Percentiles rank a stretch among this genome's conserved stretches.
Evolutionary conservation across 1,140 invertebrate species (phyloP).

Genomic region (Nautilus pompilius): DNA sequence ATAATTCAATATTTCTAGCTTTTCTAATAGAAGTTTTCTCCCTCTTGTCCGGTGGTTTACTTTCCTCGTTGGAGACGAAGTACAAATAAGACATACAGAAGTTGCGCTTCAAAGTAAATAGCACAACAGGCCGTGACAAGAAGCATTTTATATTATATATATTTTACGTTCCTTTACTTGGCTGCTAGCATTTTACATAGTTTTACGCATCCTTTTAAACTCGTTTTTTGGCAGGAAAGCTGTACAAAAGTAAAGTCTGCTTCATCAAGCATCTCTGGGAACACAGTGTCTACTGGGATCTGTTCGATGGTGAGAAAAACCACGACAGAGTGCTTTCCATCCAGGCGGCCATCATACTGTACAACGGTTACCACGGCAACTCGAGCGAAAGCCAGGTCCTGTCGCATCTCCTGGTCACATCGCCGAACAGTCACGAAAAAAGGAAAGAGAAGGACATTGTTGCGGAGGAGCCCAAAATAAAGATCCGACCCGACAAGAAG

Average conservation of each 20-base stretch:
- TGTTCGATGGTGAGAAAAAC: slow-evolving; percentile 45
- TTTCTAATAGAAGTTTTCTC: too few species aligned
- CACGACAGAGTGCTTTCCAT: slow-evolving; percentile 48
- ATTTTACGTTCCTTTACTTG: too few species aligned
- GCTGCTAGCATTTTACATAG: too few species aligned
- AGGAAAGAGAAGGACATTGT: slow-evolving; percentile 10
- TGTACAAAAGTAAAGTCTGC: slow-evolving; percentile 50
- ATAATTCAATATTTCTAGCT: too few species aligned
- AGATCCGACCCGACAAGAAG: slow-evolving; percentile 10
- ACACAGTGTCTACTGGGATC: slow-evolving; percentile 48
- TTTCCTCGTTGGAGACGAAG: too few species aligned
- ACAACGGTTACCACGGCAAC: slow-evolving; percentile 21
- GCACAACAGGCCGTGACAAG: too few species aligned
- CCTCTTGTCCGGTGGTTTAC: too few species aligned
- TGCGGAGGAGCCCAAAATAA: slow-evolving; percentile 1
- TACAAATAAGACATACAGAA: too few species aligned
- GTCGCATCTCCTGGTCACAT: slow-evolving; percentile 15
- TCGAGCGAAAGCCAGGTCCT: slow-evolving; percentile 5
- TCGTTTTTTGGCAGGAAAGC: slow-evolving; percentile 37
- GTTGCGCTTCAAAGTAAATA: too few species aligned
- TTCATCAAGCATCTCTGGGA: slow-evolving; percentile 52
- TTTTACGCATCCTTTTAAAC: neutral
- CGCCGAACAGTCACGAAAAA: slow-evolving; percentile 13
- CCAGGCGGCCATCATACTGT: slow-evolving; percentile 47
- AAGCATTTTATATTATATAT: too few species aligned